Conservation (phyloP, 2,797 vertebrate species). For the Bradypodion pumilum region DNA sequence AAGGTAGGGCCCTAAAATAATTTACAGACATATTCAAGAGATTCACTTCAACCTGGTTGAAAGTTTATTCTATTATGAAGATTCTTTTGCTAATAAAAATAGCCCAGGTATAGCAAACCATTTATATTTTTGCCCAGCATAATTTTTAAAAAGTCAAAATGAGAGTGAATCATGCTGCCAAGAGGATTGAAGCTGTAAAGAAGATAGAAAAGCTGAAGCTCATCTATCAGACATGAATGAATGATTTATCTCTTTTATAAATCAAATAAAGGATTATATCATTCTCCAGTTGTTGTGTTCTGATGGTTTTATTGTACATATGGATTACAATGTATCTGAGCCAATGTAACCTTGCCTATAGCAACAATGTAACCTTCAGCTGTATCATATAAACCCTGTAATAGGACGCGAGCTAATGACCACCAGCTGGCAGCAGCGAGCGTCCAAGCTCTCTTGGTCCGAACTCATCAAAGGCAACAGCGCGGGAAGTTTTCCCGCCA, state of each 20-base stretch:
- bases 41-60: constrained; percentile 30
- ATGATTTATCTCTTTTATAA: neutral
- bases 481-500: no score
- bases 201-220: constrained; percentile 47
- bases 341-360: no score
- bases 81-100: constrained; percentile 23
- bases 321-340: no score
- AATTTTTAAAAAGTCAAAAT: constrained; percentile 27
- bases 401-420: no score
- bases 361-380: no score
- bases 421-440: no score
- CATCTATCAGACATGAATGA: constrained; percentile 33
- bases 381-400: no score
- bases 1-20: constrained; percentile 22
- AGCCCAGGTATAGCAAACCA: constrained; percentile 21
- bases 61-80: constrained; percentile 28
- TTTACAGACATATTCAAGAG: constrained; percentile 31
- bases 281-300: no score
- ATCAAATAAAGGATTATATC: neutral
- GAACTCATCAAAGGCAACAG: no score
- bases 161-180: neutral
- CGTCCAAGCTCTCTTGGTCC: no score
- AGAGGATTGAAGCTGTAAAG: constrained; percentile 37
- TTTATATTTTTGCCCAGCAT: neutral
- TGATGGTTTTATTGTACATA: no score